A percentile compares a stretch with the other conserved stretches of the same genome.
These are phyloP conservation scores for Parambassis ranga DNA, from an alignment of 2,797 vertebrate genomes.

Conservation along the genomic window DNA sequence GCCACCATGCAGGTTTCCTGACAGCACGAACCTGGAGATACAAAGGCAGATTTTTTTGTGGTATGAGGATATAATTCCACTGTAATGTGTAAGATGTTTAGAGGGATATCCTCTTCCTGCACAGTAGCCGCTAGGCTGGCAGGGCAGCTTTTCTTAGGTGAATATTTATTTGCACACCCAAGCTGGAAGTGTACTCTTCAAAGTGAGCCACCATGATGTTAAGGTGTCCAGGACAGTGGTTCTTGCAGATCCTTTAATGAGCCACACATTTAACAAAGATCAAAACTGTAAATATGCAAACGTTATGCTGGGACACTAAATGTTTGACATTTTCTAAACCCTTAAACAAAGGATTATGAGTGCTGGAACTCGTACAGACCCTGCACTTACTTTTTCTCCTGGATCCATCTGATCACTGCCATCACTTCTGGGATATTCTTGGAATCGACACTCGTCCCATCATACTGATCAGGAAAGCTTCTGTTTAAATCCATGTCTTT, in stretches of 20 bases:
- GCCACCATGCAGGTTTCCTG: constrained; percentile 95
- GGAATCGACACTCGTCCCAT: neutral
- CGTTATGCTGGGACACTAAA: too few relatives aligned
- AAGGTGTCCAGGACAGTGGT: neutral
- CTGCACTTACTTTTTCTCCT: constrained; percentile 89
- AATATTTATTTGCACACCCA: neutral
- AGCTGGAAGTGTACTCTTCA: neutral
- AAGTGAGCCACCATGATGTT: neutral
- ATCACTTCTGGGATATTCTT: constrained; percentile 84
- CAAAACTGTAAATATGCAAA: too few relatives aligned
- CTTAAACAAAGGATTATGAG: too few relatives aligned
- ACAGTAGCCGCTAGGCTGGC: neutral
- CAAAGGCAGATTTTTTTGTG: neutral
- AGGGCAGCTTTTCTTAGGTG: neutral
- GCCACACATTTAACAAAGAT: too few relatives aligned
- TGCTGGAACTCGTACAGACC: too few relatives aligned
- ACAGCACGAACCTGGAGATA: constrained; percentile 89
- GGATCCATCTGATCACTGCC: constrained; percentile 91
- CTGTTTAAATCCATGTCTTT: constrained; percentile 88
- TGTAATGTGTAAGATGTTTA: too few relatives aligned
- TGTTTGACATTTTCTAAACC: too few relatives aligned
- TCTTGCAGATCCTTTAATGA: too few relatives aligned
- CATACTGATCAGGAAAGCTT: constrained; percentile 93
- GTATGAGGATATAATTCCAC: neutral
- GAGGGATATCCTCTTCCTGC: neutral